Conservation (phyloP, 2,113 vertebrate genomes). For the Probosciger aterrimus region DNA sequence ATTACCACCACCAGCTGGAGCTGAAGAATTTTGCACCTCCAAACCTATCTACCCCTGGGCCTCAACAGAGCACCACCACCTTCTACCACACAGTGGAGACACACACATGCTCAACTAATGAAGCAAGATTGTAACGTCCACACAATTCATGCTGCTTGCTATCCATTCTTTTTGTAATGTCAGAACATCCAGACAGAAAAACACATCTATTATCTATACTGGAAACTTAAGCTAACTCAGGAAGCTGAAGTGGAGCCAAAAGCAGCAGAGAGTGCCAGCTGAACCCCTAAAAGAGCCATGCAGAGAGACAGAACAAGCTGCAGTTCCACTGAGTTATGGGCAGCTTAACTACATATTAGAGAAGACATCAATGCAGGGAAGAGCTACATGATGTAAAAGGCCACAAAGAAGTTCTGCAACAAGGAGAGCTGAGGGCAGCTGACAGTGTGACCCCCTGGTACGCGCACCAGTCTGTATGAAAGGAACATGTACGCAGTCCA, state of each 20-base stretch:
- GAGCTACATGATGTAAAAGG: background rate
- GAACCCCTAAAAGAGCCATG: rapidly evolving
- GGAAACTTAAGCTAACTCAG: background rate
- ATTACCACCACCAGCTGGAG: background rate
- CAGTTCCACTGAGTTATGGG: background rate
- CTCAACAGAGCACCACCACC: background rate
- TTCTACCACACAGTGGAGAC: background rate
- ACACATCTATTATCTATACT: background rate
- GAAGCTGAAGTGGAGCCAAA: background rate
- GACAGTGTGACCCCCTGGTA: background rate
- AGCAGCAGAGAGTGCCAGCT: background rate
- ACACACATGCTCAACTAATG: rapidly evolving
- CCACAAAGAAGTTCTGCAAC: background rate
- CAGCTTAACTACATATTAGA: background rate
- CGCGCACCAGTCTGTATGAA: rapidly evolving
- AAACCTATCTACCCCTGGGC: background rate
- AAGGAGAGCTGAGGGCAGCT: background rate
- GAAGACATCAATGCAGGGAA: background rate
- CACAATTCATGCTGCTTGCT: background rate
- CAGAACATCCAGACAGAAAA: background rate
- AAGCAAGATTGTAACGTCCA: background rate
- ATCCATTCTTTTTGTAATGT: background rate
- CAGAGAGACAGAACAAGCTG: background rate
- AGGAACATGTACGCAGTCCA: background rate
- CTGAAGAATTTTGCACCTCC: background rate